These are phyloP conservation scores for Catocala fraxini DNA, from an alignment of 2,888 invertebrate species.

Conservation along the genomic window DNA sequence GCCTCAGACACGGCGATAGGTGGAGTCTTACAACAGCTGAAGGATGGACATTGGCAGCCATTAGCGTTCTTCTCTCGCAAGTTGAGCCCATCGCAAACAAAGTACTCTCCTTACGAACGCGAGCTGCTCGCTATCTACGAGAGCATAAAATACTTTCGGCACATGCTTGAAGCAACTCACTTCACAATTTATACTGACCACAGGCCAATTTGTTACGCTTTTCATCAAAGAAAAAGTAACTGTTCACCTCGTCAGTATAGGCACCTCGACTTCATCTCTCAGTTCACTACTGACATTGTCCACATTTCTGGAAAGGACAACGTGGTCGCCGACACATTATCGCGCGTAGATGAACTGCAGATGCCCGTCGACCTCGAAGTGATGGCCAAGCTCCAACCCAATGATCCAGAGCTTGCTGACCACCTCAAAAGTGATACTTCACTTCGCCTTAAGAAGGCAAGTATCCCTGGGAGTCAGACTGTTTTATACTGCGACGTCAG, in stretches of 20 bases:
- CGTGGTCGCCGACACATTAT: conserved; percentile 14
- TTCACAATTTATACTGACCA: conserved; percentile 8
- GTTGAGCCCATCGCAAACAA: too few species aligned
- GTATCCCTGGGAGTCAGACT: conserved; percentile 18
- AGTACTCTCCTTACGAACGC: too few species aligned
- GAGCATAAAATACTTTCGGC: too few species aligned
- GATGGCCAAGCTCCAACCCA: conserved; percentile 8
- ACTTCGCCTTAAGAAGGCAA: conserved; percentile 31
- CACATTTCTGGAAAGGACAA: conserved; percentile 52
- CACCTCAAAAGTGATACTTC: conserved; percentile 25
- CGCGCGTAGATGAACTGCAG: conserved; percentile 14
- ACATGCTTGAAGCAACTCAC: conserved; percentile 10
- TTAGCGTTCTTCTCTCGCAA: conserved; percentile 16
- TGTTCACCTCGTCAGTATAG: conserved; percentile 6
- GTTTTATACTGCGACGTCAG: conserved; percentile 43
- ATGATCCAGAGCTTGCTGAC: conserved; percentile 14
- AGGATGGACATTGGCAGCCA: conserved; percentile 14
- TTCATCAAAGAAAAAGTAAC: conserved; percentile 11
- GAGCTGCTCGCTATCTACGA: too few species aligned
- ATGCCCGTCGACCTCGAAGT: conserved; percentile 3
- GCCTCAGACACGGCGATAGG: conserved; percentile 19
- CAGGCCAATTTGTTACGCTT: conserved; percentile 2
- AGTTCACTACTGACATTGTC: conserved; percentile 63
- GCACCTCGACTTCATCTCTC: conserved; percentile 53
- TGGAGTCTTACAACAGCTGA: conserved; percentile 9